Evolutionary conservation across 1,140 invertebrate genomes (phyloP), one percentile per base, ranked within the genome.

Genomic region (Leptinotarsa texana): DNA sequence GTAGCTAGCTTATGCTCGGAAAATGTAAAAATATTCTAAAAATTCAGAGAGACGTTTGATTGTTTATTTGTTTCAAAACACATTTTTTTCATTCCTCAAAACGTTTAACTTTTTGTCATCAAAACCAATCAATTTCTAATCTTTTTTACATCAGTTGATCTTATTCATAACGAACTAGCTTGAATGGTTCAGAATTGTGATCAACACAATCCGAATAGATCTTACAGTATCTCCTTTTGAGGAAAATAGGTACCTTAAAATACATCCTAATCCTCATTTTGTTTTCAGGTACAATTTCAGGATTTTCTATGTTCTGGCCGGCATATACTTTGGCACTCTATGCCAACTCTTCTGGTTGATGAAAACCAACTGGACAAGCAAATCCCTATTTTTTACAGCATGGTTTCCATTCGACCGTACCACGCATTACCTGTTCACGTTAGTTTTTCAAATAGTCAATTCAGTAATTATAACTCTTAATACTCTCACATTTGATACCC

Each of bases 311-410:
- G 51, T 15, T 15, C 13, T 57, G 17, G 51, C 51, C 15, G 13
- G 15, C 51, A 57, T 57, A 17, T 57, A 57, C n/a, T 15, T 57
- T 57, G 51, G 51, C 1, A 57, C 51, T 57, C 5, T 57, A 18
- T 57, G 51, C 51, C 51, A 57, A 57, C 51, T 57, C 51, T 57
- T 57, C n/a, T 57, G 51, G 51, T 57, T 57, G 17, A 57, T 57
- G 51, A 57, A 57, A 18, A 17, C 0, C 51, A 57, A 57, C 13
- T 57, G 51, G 51, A 18, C 13, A 15, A 57, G 3, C 51, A 57
- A 57, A 57, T 57, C 51, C 17, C 51, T 57, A 5, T 57, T 57
- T 17, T 57, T 57, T n/a, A 57, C 51, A 18, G n/a, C 5, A 5
- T 57, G 51, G 51, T 57, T 57, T 57, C 51, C 51, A 57, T 57